These are phyloP conservation scores for Patella depressa DNA, from an alignment of 2,888 invertebrate genomes.

Conservation along the genomic window DNA sequence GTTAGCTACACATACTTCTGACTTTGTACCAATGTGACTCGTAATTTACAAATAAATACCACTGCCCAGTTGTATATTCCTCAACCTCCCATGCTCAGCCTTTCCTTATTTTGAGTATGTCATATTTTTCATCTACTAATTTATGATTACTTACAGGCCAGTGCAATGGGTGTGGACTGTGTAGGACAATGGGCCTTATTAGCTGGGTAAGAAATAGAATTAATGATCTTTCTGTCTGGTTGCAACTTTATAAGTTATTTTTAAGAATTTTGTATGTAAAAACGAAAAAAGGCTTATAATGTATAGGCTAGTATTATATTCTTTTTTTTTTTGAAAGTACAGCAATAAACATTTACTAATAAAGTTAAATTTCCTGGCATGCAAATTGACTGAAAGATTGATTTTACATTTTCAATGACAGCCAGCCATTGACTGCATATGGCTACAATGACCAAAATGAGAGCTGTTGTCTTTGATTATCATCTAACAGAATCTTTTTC, in stretches of 20 bases:
- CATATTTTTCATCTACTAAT: not conserved
- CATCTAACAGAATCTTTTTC: no score
- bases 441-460: no score
- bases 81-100: not conserved
- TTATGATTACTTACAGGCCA: slow-evolving; percentile 78
- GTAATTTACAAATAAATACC: not conserved
- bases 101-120: not conserved
- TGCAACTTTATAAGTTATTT: not conserved
- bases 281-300: not conserved
- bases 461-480: no score
- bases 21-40: not conserved
- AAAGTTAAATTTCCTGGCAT: no score
- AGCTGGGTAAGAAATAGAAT: slow-evolving; percentile 78
- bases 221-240: not conserved
- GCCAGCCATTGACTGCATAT: no score
- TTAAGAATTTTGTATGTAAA: not conserved
- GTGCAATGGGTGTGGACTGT: slow-evolving; percentile 91
- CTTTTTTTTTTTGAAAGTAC: no score
- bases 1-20: not conserved
- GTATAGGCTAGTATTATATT: not conserved
- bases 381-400: no score
- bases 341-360: no score
- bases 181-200: slow-evolving; percentile 87
- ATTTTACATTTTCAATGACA: no score
- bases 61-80: not conserved